phyloP scores from a whole-genome alignment of 1,140 invertebrate species.

The Drosophila prosaltans region DNA sequence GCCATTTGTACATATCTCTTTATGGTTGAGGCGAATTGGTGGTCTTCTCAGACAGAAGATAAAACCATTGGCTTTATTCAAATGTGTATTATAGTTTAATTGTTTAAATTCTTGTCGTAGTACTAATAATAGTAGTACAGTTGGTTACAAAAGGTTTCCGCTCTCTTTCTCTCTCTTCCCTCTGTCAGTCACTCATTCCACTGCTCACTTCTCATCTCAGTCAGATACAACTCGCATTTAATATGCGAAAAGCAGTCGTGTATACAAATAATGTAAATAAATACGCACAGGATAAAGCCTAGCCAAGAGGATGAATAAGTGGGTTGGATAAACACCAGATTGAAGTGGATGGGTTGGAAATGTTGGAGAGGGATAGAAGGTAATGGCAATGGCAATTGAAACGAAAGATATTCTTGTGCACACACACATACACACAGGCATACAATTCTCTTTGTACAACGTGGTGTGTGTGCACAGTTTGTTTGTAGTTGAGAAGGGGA shows the following conservation, averaged over 20 bases:
- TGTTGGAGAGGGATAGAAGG: neutral
- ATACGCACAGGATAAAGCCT: conserved; percentile 46
- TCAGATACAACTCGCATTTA: conserved; percentile 52
- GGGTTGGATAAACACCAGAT: conserved; percentile 49
- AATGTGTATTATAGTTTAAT: neutral
- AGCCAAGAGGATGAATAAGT: neutral
- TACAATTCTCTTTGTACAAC: neutral
- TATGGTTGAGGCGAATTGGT: neutral
- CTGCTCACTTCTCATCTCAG: neutral
- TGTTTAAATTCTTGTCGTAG: neutral
- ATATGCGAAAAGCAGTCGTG: conserved; percentile 74
- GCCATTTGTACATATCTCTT: too few relatives aligned
- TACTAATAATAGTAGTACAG: neutral
- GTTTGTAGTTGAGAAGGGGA: neutral
- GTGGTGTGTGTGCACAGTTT: neutral
- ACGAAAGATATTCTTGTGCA: conserved; percentile 66
- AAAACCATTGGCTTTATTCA: neutral
- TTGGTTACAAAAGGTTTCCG: neutral
- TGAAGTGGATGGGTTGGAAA: conserved; percentile 19
- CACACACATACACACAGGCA: neutral
- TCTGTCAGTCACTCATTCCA: neutral
- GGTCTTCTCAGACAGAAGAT: neutral
- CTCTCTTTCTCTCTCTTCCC: neutral
- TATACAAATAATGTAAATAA: conserved; percentile 79
- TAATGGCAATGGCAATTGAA: conserved; percentile 60